Base-by-base conservation (phyloP, 1,140 invertebrate genomes). In the Drosophila nannoptera region DNA sequence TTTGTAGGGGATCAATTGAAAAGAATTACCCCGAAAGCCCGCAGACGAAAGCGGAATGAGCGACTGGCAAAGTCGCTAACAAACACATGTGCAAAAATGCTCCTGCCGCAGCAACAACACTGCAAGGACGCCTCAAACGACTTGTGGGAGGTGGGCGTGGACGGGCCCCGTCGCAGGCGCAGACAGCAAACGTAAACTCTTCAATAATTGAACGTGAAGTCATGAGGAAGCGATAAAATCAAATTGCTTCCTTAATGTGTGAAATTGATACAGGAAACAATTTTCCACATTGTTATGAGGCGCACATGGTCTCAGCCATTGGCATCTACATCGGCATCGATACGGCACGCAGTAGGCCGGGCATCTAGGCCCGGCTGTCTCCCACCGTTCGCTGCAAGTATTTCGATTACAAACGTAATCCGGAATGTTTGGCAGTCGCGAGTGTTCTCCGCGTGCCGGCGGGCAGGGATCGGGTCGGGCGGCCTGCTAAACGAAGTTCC, bases 211-310 rank as follows among this genome's bases (percentile, higher is more conserved):
- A 86, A 86, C 82, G 82, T 86, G 77, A 87, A 87, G 82, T 87
- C 82, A 86, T 84, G 81, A 87, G 84, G 83, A 87, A 87, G 76
- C 78, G 84, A 87, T 87, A 87, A 87, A 87, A 87, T 83, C 78
- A 77, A 87, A 87, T 87, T 83, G 84, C 78, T 87, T 87, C 83
- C 83, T 87, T 87, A 87, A 87, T 87, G 78, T 87, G 84, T 87
- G 78, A 87, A 87, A 87, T 87, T 87, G 84, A 87, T 87, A 87
- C 84, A 83, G 83, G 83, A 87, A 87, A 87, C 84, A 87, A 87
- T 87, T 87, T 87, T 87, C 83, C 83, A 78, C 84, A 87, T 87
- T 87, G 83, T 87, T 87, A 87, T 87, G 78, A 71, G 75, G 62
- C 78, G 75, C 83, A 87, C 75, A 87, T 86, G 81, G 73, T 86